Evolutionary conservation across 2,888 invertebrate species (phyloP).

Genomic region (Heteromurus nitidus): DNA sequence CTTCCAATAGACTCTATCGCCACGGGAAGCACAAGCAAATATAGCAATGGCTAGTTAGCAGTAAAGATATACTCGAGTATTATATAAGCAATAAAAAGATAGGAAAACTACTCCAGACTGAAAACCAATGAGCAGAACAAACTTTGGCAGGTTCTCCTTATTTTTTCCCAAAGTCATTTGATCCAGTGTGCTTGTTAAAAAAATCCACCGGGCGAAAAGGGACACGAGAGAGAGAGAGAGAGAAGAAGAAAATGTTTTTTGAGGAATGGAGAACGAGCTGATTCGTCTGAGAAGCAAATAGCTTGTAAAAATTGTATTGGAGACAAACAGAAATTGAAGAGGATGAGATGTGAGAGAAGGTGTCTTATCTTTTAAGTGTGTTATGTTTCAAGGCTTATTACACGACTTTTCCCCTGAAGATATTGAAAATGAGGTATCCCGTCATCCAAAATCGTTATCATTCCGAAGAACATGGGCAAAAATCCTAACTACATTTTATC

Average conservation of each 20-base stretch:
- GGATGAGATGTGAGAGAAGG: no score
- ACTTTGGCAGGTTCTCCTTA: constrained; percentile 6
- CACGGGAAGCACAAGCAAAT: no score
- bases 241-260: neutral
- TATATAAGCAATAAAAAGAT: constrained; percentile 20
- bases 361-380: constrained; percentile 3
- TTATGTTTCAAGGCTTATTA: no score
- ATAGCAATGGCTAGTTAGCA: neutral
- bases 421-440: no score
- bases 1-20: no score
- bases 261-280: no score
- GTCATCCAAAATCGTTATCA: neutral
- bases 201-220: neutral
- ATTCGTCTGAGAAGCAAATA: no score
- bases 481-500: neutral
- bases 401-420: neutral
- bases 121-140: constrained; percentile 16
- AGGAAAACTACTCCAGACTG: constrained; percentile 2
- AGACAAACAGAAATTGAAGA: neutral
- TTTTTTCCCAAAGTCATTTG: constrained; percentile 8
- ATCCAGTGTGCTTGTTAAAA: neutral
- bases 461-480: neutral
- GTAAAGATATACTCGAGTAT: neutral
- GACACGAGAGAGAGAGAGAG: neutral
- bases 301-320: no score